Evolutionary conservation across 2,888 invertebrate genomes (phyloP), one percentile per base, ranked within the genome.

Genomic region (Metellina segmentata): DNA sequence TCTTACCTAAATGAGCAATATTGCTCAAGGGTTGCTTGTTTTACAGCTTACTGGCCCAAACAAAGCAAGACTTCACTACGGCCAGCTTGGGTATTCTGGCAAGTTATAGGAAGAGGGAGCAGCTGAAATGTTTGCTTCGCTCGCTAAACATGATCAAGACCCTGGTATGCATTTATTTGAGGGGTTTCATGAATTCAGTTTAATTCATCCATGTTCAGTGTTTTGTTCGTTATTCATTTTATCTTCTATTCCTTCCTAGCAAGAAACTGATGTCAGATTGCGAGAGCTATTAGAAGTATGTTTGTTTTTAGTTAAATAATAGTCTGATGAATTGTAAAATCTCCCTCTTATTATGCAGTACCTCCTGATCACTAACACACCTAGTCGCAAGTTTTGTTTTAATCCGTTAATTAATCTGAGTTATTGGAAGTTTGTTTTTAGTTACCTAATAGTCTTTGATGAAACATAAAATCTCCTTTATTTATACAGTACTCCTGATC

Each of bases 51-150:
- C 95, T 99, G 75, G 96, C 96, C 91, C 96, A 96, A 48, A 98
- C 98, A 0, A 97, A 97, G 93, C 96, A 97, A 93, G 97, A 98
- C 94, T 97, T 98, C 92, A 98, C 98, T 0, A 96, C 97, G 70
- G 97, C 97, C 79, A 97, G 98, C 94, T 96, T 99, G 89, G 97
- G 97, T 49, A 98, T 99, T 93, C 95, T 99, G 79, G 98, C 98
- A 0, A 98, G 98, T 95, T 98, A 98, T 94, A 96, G 97, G 81
- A 98, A 98, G 95, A 95, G 98, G 85, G 98, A 98, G 94, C 96
- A 97, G 89, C 96, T 98, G 7, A 96, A 97, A 92, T 97, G 97
- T 85, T 96, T 99, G 0, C 95, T 99, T 0, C 96, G 97, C 93
- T 97, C 97, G 48, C 95, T 99, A 70, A 96, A 96, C 93, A 97